Conservation (phyloP, 2,797 vertebrate species). For the Cephalopachus bancanus region DNA sequence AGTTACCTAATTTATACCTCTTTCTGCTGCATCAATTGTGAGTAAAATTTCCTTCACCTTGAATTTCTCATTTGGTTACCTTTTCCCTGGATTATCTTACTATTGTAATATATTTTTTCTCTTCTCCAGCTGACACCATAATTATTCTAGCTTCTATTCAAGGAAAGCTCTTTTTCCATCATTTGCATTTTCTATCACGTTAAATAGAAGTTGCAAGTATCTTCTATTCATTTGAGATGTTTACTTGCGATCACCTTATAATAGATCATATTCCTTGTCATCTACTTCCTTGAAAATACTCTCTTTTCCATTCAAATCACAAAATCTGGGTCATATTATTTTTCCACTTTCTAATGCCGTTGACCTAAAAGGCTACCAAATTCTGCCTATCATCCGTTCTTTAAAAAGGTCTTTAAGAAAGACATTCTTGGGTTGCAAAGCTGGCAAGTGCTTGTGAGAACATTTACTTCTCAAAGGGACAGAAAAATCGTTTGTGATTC, state of each 20-base stretch:
- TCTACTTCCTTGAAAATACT: neutral
- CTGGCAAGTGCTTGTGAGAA: neutral
- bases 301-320: neutral
- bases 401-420: neutral
- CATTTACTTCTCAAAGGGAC: neutral
- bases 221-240: neutral
- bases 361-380: neutral
- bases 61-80: neutral
- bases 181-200: neutral
- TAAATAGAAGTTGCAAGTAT: neutral
- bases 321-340: neutral
- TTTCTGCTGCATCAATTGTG: neutral
- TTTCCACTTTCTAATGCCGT: neutral
- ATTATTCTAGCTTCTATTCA: neutral
- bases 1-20: neutral
- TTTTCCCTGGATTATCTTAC: neutral
- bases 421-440: neutral
- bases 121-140: neutral
- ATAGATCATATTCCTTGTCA: neutral
- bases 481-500: neutral
- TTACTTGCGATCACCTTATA: neutral
- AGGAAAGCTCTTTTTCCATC: neutral
- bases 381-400: neutral
- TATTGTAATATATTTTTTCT: neutral
- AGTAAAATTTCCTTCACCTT: neutral